Base-by-base conservation (phyloP, 2,797 vertebrate species). In the Spea hammondii region DNA sequence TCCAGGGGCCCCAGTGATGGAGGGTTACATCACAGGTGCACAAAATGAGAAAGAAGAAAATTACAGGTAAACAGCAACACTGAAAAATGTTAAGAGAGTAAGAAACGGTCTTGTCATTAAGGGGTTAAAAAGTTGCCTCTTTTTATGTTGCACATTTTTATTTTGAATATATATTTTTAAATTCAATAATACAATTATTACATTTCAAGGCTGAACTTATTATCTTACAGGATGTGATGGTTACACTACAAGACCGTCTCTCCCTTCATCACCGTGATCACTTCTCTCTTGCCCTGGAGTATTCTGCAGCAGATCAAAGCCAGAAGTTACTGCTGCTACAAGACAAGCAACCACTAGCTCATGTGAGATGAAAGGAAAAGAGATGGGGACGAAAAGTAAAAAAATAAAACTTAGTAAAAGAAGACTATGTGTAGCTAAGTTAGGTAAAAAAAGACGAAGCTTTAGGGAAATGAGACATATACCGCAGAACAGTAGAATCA, bases 221-320 rank as follows among this genome's bases (percentile, higher is more conserved):
- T 6, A 6, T 54, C 66, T 57, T 86, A 83, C 85, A 99, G 98
- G 98, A 99, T 83, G 98, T 99, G 87, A 98, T 99, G 87, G 94
- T 96, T 77, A 98, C 98, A 0, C 85, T 99, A 88, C 97, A 99
- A 90, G 97, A 99, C 87, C 96, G 97, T 74, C 95, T 99, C 84
- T 98, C 97, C 47, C 91, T 99, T 83, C 95, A 96, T 70, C 95
- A 98, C 88, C 98, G 99, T 17, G 97, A 99, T 90, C 96, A 99
- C 86, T 99, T 99, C 84, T 94, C 96, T 84, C 92, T 99, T 84
- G 96, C 97, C 88, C 91, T 99, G 88, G 97, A 99, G 87, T 96
- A 96, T 64, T 93, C 94, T 68, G 95, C 94, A 77, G 89, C 95
- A 0, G 96, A 98, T 83, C 96, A 97, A 86, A 96, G 92, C 89